Evolutionary conservation across 2,113 vertebrate genomes (phyloP).

Genomic region (Brachyhypopomus occidentalis): DNA sequence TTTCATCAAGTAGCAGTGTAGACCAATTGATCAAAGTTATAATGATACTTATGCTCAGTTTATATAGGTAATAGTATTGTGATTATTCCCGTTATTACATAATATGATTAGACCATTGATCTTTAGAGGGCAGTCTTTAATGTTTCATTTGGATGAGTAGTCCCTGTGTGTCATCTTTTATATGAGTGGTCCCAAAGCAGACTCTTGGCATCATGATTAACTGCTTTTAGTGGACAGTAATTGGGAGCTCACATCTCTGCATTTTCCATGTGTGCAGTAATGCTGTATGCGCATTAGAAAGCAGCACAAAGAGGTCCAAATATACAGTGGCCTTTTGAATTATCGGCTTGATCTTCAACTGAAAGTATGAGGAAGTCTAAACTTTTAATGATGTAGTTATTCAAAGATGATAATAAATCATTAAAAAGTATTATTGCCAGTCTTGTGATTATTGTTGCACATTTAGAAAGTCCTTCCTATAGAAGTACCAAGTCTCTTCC

Average conservation of each 20-base stretch:
- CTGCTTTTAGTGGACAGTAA: slow-evolving; percentile 1
- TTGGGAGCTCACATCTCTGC: neutral
- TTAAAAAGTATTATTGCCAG: no score
- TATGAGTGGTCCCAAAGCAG: slow-evolving; percentile 3
- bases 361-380: no score
- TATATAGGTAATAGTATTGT: neutral
- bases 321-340: no score
- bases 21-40: neutral
- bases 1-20: no score
- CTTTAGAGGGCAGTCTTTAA: slow-evolving; percentile 27
- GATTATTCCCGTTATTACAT: slow-evolving; percentile 2
- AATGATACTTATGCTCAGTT: neutral
- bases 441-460: no score
- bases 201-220: slow-evolving; percentile 9
- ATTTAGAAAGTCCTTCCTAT: no score
- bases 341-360: no score
- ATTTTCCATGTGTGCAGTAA: no score
- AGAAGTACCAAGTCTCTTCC: no score
- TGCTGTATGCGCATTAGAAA: neutral
- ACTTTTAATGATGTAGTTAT: no score
- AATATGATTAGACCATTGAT: slow-evolving; percentile 9
- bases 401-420: no score
- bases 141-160: slow-evolving; percentile 15
- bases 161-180: neutral
- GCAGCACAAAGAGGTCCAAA: neutral